These are phyloP conservation scores for Australoheros scitulus DNA, from an alignment of 2,113 vertebrate genomes.

Conservation along the genomic window DNA sequence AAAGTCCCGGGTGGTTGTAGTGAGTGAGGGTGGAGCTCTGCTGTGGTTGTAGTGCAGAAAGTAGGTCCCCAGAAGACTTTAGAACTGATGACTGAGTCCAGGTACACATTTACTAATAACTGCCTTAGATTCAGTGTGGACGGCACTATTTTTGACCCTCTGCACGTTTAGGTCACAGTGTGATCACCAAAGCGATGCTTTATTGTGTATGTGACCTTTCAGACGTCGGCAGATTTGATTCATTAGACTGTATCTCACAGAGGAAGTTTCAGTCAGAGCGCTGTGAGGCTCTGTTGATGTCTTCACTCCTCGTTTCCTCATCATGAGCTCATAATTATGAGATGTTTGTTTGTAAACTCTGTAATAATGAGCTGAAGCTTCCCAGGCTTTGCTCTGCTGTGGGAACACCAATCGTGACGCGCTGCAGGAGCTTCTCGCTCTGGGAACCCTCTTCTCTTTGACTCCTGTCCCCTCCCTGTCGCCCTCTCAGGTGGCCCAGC, in stretches of 20 bases:
- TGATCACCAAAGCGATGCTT: no score
- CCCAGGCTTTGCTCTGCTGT: neutral
- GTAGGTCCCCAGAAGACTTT: neutral
- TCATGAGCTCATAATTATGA: neutral
- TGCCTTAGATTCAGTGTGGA: no score
- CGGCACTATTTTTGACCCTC: no score
- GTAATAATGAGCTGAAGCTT: neutral
- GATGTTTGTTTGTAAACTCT: neutral
- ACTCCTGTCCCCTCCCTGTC: neutral
- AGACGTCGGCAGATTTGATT: no score
- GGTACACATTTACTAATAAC: no score
- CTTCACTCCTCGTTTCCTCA: neutral
- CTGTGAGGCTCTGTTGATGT: neutral
- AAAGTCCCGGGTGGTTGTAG: neutral
- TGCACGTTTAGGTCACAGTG: no score
- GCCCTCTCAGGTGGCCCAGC: conserved; percentile 86
- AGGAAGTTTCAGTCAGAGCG: rapidly evolving
- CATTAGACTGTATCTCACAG: neutral
- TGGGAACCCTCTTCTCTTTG: neutral
- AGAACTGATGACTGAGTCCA: neutral
- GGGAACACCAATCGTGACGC: neutral
- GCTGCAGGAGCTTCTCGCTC: neutral
- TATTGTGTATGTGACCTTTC: no score
- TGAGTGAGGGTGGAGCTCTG: neutral
- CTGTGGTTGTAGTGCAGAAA: neutral